A percentile compares a stretch with the other conserved stretches of the same genome.
phyloP scores from a whole-genome alignment of 1,140 invertebrate species.

The Ips nitidus region DNA sequence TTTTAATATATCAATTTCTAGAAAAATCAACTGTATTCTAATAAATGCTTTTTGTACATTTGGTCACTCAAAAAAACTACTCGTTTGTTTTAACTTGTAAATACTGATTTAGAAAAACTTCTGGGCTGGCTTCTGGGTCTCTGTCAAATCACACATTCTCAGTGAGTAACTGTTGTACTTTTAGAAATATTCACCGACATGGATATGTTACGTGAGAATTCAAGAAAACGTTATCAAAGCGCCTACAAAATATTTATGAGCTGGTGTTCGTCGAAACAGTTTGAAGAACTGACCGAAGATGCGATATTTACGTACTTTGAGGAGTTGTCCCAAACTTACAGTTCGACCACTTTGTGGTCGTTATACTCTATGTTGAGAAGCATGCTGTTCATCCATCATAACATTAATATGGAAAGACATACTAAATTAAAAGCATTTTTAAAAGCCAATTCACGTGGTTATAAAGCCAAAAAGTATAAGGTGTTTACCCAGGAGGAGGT shows the following conservation, averaged over 20 bases:
- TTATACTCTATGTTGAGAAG: conserved; percentile 41
- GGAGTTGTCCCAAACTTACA: conserved; percentile 36
- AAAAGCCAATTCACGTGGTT: conserved; percentile 32
- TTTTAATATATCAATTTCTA: too few relatives aligned
- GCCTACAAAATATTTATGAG: conserved; percentile 32
- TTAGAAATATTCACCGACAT: too few relatives aligned
- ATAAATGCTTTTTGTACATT: too few relatives aligned
- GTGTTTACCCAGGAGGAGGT: conserved; percentile 34
- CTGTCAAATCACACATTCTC: too few relatives aligned
- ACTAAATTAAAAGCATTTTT: conserved; percentile 22
- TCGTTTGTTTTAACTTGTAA: too few relatives aligned
- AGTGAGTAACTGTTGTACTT: too few relatives aligned
- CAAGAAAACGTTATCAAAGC: conserved; percentile 21
- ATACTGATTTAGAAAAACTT: too few relatives aligned
- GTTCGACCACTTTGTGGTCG: conserved; percentile 42
- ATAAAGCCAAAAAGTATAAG: conserved; percentile 37
- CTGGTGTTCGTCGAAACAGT: conserved; percentile 29
- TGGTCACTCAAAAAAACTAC: too few relatives aligned
- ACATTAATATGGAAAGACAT: conserved; percentile 34
- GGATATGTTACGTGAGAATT: too few relatives aligned
- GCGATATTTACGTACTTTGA: conserved; percentile 43
- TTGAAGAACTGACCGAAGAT: conserved; percentile 38
- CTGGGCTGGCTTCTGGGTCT: too few relatives aligned
- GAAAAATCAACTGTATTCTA: too few relatives aligned
- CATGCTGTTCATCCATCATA: conserved; percentile 36